These are phyloP conservation scores for Cairina moschata DNA, from an alignment of 2,113 vertebrate genomes.

Conservation along the genomic window DNA sequence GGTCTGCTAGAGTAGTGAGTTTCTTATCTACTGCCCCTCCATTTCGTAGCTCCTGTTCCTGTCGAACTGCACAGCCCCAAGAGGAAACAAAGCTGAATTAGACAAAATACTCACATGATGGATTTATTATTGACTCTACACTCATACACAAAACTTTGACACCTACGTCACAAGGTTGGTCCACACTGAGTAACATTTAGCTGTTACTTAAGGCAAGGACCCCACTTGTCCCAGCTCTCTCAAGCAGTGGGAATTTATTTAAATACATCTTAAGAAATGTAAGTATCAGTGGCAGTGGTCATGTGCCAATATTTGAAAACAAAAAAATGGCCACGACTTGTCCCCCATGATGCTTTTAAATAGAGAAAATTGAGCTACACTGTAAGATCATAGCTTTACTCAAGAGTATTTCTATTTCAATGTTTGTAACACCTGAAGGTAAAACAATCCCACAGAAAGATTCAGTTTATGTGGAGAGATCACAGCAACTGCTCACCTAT, in stretches of 20 bases:
- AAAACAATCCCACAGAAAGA: background rate
- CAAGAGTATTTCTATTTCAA: background rate
- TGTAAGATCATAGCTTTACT: background rate
- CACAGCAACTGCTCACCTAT: background rate
- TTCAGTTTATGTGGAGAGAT: background rate
- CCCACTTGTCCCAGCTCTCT: background rate
- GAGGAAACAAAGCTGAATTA: conserved; percentile 15
- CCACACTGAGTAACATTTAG: background rate
- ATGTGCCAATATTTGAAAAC: background rate
- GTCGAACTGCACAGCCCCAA: conserved; percentile 84
- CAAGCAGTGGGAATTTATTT: background rate
- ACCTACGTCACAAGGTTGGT: background rate
- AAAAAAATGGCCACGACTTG: background rate
- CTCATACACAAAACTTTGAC: background rate
- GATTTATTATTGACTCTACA: background rate
- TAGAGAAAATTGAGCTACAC: background rate
- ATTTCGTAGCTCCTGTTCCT: conserved; percentile 97
- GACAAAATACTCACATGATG: background rate
- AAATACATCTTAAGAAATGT: background rate
- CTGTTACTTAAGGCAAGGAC: background rate
- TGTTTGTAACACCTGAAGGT: background rate
- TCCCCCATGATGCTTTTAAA: background rate
- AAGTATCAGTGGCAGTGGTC: background rate
- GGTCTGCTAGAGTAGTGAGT: conserved; percentile 95
- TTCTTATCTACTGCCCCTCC: conserved; percentile 97